Evolutionary conservation across 1,140 invertebrate genomes (phyloP).

Genomic region (Aphis craccivora): DNA sequence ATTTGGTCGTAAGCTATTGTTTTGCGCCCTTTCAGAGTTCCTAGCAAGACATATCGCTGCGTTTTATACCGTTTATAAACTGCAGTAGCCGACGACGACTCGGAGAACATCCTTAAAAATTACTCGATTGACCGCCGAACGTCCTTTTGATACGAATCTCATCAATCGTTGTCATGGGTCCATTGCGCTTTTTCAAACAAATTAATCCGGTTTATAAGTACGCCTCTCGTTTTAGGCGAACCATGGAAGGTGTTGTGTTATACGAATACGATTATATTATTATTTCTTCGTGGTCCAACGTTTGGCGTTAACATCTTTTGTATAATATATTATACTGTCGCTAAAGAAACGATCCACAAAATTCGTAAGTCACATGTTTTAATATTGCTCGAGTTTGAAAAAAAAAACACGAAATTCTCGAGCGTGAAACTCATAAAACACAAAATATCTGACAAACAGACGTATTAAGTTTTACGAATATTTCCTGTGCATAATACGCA

Average conservation of each 20-base stretch:
- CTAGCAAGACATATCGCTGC: not conserved
- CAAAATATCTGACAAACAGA: not conserved
- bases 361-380: not conserved
- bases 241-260: not conserved
- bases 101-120: not conserved
- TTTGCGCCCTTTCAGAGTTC: not conserved
- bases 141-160: not conserved
- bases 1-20: slow-evolving; percentile 45
- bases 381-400: not conserved
- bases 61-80: slow-evolving; percentile 17
- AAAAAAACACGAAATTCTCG: too few species aligned
- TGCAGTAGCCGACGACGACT: not conserved
- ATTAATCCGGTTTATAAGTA: not conserved
- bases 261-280: not conserved
- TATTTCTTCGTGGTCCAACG: not conserved
- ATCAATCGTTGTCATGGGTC: not conserved
- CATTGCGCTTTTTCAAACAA: not conserved
- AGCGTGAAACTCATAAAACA: not conserved
- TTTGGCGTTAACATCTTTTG: too few species aligned
- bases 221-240: not conserved
- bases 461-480: not conserved
- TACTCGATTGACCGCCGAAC: not conserved
- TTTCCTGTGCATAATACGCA: not conserved
- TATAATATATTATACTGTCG: too few species aligned
- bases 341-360: too few species aligned